Conservation (phyloP, 1,140 invertebrate genomes). For the Delia radicum region DNA sequence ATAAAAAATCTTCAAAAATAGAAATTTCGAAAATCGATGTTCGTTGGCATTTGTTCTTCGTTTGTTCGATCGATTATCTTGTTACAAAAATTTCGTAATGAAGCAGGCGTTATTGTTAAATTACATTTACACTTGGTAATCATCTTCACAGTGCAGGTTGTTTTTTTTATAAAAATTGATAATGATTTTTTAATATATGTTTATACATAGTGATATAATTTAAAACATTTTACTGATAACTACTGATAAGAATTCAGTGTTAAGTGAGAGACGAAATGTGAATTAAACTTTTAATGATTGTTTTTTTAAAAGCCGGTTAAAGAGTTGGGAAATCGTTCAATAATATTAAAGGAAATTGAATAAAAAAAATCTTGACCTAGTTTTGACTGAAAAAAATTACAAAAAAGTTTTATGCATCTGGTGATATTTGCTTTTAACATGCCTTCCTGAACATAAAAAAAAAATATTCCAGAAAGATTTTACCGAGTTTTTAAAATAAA, state of each 20-base stretch:
- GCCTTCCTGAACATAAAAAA: too few species aligned
- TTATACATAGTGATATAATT: neutral
- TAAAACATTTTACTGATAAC: neutral
- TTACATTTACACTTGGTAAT: neutral
- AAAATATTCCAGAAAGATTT: too few species aligned
- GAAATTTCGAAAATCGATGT: neutral
- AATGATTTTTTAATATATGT: neutral
- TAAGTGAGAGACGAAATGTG: too few species aligned
- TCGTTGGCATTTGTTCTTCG: neutral
- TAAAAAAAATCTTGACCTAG: too few species aligned
- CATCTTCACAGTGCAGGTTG: neutral
- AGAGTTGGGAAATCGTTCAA: too few species aligned
- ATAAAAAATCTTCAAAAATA: neutral
- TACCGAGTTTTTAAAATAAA: too few species aligned
- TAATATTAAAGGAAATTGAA: too few species aligned
- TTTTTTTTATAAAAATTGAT: neutral
- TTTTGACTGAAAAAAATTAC: too few species aligned
- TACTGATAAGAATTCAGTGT: neutral
- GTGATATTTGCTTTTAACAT: too few species aligned
- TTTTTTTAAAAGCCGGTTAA: too few species aligned
- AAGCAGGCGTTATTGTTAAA: neutral
- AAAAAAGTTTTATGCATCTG: too few species aligned
- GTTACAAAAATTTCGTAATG: slow-evolving; percentile 4
- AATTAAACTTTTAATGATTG: too few species aligned
- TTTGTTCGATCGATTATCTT: neutral